Evolutionary conservation across 2,888 invertebrate species (phyloP).

Genomic region (Drosophila mercatorum): DNA sequence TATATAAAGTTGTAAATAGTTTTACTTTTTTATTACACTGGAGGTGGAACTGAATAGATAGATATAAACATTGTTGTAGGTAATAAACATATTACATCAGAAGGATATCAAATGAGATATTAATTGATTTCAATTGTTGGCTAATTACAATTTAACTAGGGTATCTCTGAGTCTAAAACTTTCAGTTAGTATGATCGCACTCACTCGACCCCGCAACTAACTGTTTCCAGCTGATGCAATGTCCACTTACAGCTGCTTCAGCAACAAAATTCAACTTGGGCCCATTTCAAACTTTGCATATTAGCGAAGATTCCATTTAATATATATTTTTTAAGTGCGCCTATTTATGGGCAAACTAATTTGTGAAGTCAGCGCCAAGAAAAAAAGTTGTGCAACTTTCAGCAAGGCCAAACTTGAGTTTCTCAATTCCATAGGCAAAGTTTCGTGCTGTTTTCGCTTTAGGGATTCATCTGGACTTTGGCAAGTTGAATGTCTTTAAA

Average conservation of each 20-base stretch:
- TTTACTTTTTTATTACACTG: background rate
- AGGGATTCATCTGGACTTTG: constrained; percentile 38
- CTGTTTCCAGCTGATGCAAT: background rate
- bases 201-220: background rate
- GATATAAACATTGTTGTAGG: background rate
- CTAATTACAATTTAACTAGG: background rate
- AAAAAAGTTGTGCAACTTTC: constrained; percentile 39
- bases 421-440: constrained; percentile 20
- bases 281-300: constrained; percentile 35
- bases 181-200: background rate
- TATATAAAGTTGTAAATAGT: background rate
- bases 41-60: background rate
- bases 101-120: too few relatives aligned
- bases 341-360: constrained; percentile 46
- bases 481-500: background rate
- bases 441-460: constrained; percentile 15
- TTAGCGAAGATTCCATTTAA: constrained; percentile 12
- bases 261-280: background rate
- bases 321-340: constrained; percentile 12
- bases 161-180: background rate
- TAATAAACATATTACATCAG: background rate
- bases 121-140: too few relatives aligned
- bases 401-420: constrained; percentile 22
- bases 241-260: constrained; percentile 4
- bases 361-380: constrained; percentile 42